Conservation (phyloP, 2,888 invertebrate genomes). For the Melinaea menophilus region DNA sequence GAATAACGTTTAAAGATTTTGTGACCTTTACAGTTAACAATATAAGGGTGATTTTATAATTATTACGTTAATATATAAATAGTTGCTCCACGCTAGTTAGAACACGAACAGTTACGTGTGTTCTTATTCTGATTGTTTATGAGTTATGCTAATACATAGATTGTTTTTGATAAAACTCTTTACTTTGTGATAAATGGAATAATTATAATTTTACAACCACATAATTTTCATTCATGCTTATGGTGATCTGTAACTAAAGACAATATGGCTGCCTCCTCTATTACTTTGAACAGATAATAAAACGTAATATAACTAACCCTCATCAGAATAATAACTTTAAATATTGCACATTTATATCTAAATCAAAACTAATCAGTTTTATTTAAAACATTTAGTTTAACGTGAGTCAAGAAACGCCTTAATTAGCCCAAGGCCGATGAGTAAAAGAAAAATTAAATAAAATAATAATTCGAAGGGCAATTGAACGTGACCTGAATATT, state of each 20-base stretch:
- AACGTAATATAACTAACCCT: neutral
- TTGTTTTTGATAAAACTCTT: no score
- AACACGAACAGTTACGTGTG: conserved; percentile 67
- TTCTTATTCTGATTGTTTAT: conserved; percentile 47
- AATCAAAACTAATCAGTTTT: no score
- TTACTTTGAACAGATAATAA: neutral
- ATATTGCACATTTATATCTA: no score
- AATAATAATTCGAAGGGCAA: conserved; percentile 28
- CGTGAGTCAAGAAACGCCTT: neutral
- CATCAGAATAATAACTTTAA: neutral
- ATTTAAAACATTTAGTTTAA: neutral
- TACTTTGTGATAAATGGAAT: no score
- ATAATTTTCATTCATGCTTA: no score
- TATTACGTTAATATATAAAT: conserved; percentile 11
- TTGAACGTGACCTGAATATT: conserved; percentile 28
- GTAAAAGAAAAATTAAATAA: conserved; percentile 25
- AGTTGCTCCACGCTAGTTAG: conserved; percentile 48
- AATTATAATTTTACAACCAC: no score
- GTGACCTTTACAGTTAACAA: neutral
- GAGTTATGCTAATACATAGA: neutral
- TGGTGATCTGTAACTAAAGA: no score
- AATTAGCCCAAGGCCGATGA: conserved; percentile 25
- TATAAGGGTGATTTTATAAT: conserved; percentile 3
- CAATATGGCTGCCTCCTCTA: no score
- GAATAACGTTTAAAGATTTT: neutral